Evolutionary conservation across 2,113 vertebrate genomes (phyloP).

Genomic region (Phyllostomus discolor): DNA sequence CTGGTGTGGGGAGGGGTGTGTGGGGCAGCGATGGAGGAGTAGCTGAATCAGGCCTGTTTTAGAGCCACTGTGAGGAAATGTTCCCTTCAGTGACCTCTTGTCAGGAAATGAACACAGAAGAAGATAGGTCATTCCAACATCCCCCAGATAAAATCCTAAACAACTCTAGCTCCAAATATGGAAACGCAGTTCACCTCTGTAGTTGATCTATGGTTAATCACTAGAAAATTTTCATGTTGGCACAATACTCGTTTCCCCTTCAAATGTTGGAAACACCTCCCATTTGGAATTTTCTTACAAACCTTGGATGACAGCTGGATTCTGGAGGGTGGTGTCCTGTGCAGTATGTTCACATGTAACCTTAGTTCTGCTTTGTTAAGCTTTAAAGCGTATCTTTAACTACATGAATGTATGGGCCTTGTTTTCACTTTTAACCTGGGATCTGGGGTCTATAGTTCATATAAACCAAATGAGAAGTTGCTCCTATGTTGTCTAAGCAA

Average conservation of each 20-base stretch:
- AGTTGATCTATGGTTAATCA: neutral
- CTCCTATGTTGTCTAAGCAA: neutral
- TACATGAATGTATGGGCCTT: neutral
- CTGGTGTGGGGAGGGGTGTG: neutral
- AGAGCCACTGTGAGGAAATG: neutral
- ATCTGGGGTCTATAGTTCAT: neutral
- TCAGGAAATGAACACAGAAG: neutral
- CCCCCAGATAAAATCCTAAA: neutral
- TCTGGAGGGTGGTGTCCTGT: neutral
- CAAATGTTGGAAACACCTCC: neutral
- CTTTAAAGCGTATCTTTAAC: neutral
- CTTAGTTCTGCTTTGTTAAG: neutral
- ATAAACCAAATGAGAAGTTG: neutral
- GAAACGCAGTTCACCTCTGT: neutral
- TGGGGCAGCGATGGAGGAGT: fast-evolving
- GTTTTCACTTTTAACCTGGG: neutral
- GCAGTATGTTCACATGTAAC: neutral
- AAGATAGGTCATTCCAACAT: neutral
- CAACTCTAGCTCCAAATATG: neutral
- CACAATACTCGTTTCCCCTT: neutral
- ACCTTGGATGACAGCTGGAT: neutral
- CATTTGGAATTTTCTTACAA: neutral
- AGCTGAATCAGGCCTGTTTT: neutral
- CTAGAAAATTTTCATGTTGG: neutral
- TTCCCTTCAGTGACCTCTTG: neutral